These are phyloP conservation scores for Chromis chromis DNA, from an alignment of 2,797 vertebrate genomes.

Conservation along the genomic window DNA sequence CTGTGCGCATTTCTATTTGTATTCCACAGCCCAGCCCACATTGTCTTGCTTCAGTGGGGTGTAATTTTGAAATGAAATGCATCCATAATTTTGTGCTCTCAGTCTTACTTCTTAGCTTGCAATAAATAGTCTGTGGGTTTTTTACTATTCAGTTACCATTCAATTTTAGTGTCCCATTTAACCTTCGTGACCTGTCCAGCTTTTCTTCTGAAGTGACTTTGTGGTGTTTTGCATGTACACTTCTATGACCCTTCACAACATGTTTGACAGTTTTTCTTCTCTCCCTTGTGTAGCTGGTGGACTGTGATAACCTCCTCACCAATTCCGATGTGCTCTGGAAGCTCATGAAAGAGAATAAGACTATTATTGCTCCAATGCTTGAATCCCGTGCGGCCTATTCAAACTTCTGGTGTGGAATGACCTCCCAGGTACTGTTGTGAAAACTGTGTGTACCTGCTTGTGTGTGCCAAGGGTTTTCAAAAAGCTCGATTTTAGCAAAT, in stretches of 20 bases:
- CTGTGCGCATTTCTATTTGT: slow-evolving; percentile 55
- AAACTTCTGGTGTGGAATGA: slow-evolving; percentile 98
- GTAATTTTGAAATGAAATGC: slow-evolving; percentile 56
- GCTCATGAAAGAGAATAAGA: slow-evolving; percentile 92
- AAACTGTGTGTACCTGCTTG: background rate
- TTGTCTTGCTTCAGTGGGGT: slow-evolving; percentile 49
- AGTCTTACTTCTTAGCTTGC: background rate
- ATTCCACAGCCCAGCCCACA: slow-evolving; percentile 26
- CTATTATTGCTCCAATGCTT: slow-evolving; percentile 92
- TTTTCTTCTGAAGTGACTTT: background rate
- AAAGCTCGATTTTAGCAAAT: slow-evolving; percentile 5
- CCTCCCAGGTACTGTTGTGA: slow-evolving; percentile 86
- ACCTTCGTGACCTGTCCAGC: background rate
- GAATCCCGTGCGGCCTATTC: slow-evolving; percentile 94
- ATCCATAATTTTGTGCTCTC: slow-evolving; percentile 42
- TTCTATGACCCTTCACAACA: background rate
- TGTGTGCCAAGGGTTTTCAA: background rate
- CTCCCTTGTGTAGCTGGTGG: slow-evolving; percentile 82
- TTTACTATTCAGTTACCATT: background rate
- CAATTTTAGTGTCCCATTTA: slow-evolving; percentile 1
- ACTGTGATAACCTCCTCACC: slow-evolving; percentile 91
- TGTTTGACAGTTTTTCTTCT: slow-evolving; percentile 4
- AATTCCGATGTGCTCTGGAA: slow-evolving; percentile 87
- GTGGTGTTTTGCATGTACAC: background rate
- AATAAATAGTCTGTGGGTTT: slow-evolving; percentile 11